phyloP scores from a whole-genome alignment of 2,113 vertebrate genomes.

The Lycocorax pyrrhopterus region DNA sequence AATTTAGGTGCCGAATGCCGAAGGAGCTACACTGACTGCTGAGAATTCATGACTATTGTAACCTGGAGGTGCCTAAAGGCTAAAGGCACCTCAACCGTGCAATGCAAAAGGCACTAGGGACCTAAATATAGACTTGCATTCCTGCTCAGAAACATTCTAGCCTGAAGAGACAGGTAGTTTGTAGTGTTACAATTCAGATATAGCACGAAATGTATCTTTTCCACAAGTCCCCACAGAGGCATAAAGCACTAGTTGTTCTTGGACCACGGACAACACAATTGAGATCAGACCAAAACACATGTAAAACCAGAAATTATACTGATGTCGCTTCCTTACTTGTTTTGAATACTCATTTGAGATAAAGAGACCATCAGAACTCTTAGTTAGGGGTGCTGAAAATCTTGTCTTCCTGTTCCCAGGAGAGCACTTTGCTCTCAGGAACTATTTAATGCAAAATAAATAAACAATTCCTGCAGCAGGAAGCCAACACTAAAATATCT shows the following conservation, averaged over 20 bases:
- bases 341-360: not conserved
- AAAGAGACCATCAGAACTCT: not conserved
- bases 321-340: not conserved
- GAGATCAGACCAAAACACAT: not conserved
- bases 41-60: slow-evolving; percentile 36
- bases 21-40: slow-evolving; percentile 25
- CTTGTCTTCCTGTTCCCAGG: not conserved
- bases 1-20: not conserved
- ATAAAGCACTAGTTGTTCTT: not conserved
- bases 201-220: not conserved
- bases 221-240: not conserved
- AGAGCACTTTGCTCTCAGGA: not conserved
- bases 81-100: slow-evolving; percentile 30
- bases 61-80: slow-evolving; percentile 57
- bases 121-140: slow-evolving; percentile 37
- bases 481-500: not conserved
- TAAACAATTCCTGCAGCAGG: not conserved
- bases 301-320: not conserved
- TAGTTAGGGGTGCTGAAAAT: not conserved
- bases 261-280: not conserved
- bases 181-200: not conserved
- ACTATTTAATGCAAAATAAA: not conserved
- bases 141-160: slow-evolving; percentile 9
- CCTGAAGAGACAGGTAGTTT: slow-evolving; percentile 32
- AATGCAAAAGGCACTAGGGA: not conserved